Conservation (phyloP, 2,113 vertebrate species). For the Alosa alosa region DNA sequence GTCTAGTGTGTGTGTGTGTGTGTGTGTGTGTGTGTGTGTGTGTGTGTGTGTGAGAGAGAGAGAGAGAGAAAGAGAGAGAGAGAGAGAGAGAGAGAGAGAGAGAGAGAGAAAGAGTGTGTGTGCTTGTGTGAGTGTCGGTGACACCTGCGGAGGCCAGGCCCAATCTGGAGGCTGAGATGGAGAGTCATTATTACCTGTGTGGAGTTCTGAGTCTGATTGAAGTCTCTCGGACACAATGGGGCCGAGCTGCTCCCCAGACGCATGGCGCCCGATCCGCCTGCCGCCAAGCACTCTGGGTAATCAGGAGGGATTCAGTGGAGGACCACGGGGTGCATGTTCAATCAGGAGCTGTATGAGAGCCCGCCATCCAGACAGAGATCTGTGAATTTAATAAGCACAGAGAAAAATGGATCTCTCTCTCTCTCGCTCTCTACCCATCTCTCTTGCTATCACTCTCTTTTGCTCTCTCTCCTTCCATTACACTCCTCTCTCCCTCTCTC, state of each 20-base stretch:
- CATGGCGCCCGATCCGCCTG: slow-evolving; percentile 45
- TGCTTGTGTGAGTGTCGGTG: not conserved
- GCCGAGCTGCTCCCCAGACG: not conserved
- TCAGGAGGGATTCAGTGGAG: slow-evolving; percentile 52
- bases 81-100: slow-evolving; percentile 1
- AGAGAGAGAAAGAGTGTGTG: not conserved
- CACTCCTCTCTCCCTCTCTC: not conserved
- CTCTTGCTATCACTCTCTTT: not conserved
- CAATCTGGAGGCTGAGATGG: slow-evolving; percentile 57
- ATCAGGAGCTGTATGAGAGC: slow-evolving; percentile 39
- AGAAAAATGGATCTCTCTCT: not conserved
- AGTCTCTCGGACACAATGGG: slow-evolving; percentile 57
- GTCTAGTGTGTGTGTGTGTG: not conserved
- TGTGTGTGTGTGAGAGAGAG: slow-evolving; percentile 4
- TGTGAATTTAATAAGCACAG: slow-evolving; percentile 29
- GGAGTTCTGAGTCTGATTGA: slow-evolving; percentile 60
- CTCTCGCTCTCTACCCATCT: not conserved
- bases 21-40: not conserved
- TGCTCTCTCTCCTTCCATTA: not conserved
- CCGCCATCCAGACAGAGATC: slow-evolving; percentile 38
- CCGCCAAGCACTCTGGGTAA: slow-evolving; percentile 43
- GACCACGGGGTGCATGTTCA: slow-evolving; percentile 45
- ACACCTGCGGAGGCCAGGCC: slow-evolving; percentile 39
- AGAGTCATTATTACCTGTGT: slow-evolving; percentile 58
- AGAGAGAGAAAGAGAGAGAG: no score